Evolutionary conservation across 2,797 vertebrate genomes (phyloP).

Genomic region (Rhyacichthys aspro): DNA sequence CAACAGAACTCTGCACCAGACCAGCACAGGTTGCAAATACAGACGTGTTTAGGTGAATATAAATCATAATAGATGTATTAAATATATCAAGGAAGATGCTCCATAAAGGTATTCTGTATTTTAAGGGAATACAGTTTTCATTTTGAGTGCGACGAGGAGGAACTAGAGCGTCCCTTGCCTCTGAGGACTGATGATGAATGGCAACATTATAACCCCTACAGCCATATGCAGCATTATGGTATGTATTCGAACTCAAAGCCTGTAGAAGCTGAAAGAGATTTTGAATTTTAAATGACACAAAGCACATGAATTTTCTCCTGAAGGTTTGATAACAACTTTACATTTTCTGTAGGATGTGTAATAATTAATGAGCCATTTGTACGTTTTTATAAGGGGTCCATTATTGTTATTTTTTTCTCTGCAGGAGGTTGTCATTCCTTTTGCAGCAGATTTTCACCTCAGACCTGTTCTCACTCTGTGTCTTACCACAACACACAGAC

Average conservation of each 20-base stretch:
- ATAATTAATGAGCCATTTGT: too few relatives aligned
- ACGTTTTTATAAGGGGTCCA: too few relatives aligned
- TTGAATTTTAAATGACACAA: too few relatives aligned
- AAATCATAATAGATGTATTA: neutral
- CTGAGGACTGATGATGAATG: conserved; percentile 74
- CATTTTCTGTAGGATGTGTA: too few relatives aligned
- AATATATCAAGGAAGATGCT: neutral
- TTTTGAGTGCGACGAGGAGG: conserved; percentile 46
- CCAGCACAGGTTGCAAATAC: conserved; percentile 52
- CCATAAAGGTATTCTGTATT: neutral
- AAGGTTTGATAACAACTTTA: too few relatives aligned
- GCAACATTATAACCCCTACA: conserved; percentile 11
- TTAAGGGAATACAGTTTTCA: conserved; percentile 49
- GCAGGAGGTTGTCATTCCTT: conserved; percentile 7
- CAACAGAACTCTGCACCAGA: conserved; percentile 19
- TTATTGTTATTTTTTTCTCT: neutral
- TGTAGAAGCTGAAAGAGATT: too few relatives aligned
- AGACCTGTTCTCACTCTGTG: conserved; percentile 5
- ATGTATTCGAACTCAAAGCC: too few relatives aligned
- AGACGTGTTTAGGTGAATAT: conserved; percentile 50
- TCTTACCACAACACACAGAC: neutral
- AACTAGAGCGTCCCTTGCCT: conserved; percentile 80
- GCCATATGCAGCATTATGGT: conserved; percentile 36
- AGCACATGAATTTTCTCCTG: too few relatives aligned
- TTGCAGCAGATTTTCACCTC: conserved; percentile 9